These are phyloP conservation scores for Littorina saxatilis DNA, from an alignment of 1,140 invertebrate species.

Conservation along the genomic window DNA sequence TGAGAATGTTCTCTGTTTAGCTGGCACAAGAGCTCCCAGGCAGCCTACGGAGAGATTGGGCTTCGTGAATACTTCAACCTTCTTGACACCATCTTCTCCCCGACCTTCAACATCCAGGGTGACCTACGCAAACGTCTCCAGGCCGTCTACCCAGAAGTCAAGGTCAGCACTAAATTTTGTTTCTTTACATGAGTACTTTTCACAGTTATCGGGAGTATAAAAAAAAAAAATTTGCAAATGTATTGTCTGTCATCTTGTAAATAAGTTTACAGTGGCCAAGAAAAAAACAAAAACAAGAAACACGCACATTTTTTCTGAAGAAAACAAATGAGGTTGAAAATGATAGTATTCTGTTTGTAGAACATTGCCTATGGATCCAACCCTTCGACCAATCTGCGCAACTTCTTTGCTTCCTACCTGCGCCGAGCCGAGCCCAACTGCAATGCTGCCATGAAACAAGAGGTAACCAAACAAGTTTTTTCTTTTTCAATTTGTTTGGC, in stretches of 20 bases:
- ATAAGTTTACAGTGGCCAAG: no score
- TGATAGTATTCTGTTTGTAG: no score
- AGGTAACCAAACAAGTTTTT: no score
- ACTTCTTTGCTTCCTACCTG: constrained; percentile 73
- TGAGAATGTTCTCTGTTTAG: no score
- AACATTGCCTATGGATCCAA: constrained; percentile 67
- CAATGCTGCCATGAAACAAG: constrained; percentile 58
- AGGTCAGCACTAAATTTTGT: constrained; percentile 70
- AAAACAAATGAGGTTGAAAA: no score
- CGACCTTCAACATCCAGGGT: constrained; percentile 56
- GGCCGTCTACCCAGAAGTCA: constrained; percentile 71
- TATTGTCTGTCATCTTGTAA: no score
- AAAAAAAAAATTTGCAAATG: no score
- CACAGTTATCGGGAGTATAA: no score
- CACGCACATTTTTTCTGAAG: no score
- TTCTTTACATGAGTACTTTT: no score
- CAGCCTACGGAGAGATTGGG: constrained; percentile 58
- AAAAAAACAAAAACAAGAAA: no score
- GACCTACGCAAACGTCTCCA: constrained; percentile 67
- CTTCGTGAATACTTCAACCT: constrained; percentile 72
- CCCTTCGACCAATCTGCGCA: constrained; percentile 59
- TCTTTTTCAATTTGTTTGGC: no score
- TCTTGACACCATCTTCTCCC: constrained; percentile 69
- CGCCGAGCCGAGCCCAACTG: constrained; percentile 54
- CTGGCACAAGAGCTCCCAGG: constrained; percentile 52